A percentile compares a stretch with the other conserved stretches of the same genome.
These are phyloP conservation scores for Cyclura pinguis DNA, from an alignment of 2,797 vertebrate species.

Conservation along the genomic window DNA sequence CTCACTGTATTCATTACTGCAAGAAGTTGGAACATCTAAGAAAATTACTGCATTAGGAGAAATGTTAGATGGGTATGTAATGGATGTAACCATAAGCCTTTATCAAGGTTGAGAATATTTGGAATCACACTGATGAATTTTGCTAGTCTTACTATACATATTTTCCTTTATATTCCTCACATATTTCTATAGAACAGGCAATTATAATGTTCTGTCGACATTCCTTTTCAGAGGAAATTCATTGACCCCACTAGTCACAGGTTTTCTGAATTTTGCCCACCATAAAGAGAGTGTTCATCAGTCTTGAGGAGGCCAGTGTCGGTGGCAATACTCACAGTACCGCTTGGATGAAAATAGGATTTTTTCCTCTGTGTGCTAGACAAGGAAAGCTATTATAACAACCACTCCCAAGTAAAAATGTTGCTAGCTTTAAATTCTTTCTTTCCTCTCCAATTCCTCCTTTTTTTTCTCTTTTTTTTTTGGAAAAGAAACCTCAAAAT, in stretches of 20 bases:
- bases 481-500: background rate
- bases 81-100: background rate
- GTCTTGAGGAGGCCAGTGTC: background rate
- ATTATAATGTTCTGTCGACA: background rate
- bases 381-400: background rate
- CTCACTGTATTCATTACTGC: background rate
- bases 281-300: background rate
- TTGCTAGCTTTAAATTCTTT: background rate
- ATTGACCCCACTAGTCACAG: background rate
- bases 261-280: background rate
- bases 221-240: background rate
- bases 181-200: background rate
- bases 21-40: background rate
- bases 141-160: background rate
- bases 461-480: background rate
- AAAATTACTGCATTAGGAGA: background rate
- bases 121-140: background rate
- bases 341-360: too few relatives aligned
- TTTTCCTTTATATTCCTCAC: background rate
- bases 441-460: too few relatives aligned
- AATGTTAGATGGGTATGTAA: background rate
- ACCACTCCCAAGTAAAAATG: background rate
- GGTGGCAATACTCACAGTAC: background rate
- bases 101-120: background rate
- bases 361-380: background rate